Percentiles rank a stretch among this genome's conserved stretches.
Conservation (phyloP, 1,140 invertebrate genomes). For the Zaprionus tsacasi region DNA sequence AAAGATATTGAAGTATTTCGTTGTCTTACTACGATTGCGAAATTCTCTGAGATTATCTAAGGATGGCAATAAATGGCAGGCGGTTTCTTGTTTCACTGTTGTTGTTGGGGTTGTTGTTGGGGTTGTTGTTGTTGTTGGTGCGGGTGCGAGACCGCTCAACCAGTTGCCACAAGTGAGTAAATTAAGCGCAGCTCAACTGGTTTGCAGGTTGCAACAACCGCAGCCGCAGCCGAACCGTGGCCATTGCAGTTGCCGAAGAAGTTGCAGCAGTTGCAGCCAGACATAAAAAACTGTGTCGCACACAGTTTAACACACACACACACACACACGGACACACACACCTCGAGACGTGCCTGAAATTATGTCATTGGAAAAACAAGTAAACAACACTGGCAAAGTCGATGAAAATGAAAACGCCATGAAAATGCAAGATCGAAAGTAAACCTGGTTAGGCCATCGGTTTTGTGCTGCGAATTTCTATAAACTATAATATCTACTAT, state of each 20-base stretch:
- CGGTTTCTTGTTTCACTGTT: constrained; percentile 16
- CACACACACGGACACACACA: constrained; percentile 20
- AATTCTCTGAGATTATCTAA: constrained; percentile 62
- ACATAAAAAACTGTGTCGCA: constrained; percentile 74
- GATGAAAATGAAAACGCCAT: constrained; percentile 63
- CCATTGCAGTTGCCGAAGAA: constrained; percentile 54
- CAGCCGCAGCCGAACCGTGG: not conserved
- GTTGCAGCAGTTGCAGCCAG: constrained; percentile 57
- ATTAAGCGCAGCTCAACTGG: constrained; percentile 53
- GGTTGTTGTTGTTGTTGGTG: constrained; percentile 42
- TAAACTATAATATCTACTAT: too few species aligned
- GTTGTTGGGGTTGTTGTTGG: constrained; percentile 21
- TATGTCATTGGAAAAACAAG: constrained; percentile 78
- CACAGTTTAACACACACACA: constrained; percentile 42
- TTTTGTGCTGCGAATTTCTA: constrained; percentile 18
- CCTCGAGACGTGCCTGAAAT: constrained; percentile 57
- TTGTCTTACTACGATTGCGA: constrained; percentile 17
- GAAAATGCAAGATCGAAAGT: constrained; percentile 65
- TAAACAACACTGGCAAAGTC: constrained; percentile 24
- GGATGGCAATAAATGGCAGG: constrained; percentile 36
- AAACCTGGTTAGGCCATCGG: not conserved
- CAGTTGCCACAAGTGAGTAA: constrained; percentile 52
- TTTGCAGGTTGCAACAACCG: constrained; percentile 70
- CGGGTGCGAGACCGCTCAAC: constrained; percentile 55
- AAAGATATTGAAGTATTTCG: too few species aligned